Evolutionary conservation across 1,140 invertebrate species (phyloP), one percentile per base, ranked within the genome.

Genomic region (Leptoteleia sp.): DNA sequence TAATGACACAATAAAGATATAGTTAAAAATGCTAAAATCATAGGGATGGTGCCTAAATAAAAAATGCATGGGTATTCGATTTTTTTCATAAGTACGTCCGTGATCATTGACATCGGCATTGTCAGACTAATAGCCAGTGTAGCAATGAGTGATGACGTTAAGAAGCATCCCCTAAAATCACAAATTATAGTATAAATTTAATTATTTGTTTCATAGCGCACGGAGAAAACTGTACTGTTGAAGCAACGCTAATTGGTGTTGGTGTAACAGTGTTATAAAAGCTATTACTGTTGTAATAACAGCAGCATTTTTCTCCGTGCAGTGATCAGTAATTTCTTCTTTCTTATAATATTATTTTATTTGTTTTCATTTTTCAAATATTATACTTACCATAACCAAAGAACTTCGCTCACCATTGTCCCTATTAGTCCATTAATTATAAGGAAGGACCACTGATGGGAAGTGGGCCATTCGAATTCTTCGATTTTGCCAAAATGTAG

Each of bases 121-220:
- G 94, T 95, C 65, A 97, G 89, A 83, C 94, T 95, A 42, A 96
- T 91, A 19, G 95, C 93, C 65, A 97, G 86, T 4, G 95, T 97
- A 40, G 94, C 96, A 80, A 96, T 94, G 7, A 97, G 87, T 15
- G 96, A 96, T 22, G 96, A 96, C 11, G 96, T 97, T 73, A 97
- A 87, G 87, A 97, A 96, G 88, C 95, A 96, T 17, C 95, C 95
- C 95, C 95, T 96, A 78, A 13, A 87, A 86, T n/a, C n/a, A n/a
- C n/a, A n/a, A n/a, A n/a, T n/a, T n/a, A n/a, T n/a, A n/a, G n/a
- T n/a, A n/a, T n/a, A n/a, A n/a, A n/a, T n/a, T n/a, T n/a, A n/a
- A n/a, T n/a, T n/a, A n/a, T n/a, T n/a, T n/a, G n/a, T n/a, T n/a
- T n/a, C n/a, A n/a, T n/a, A n/a, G n/a, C n/a, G n/a, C n/a, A n/a